phyloP scores from a whole-genome alignment of 2,797 vertebrate species.

The Emydoidea blandingii region DNA sequence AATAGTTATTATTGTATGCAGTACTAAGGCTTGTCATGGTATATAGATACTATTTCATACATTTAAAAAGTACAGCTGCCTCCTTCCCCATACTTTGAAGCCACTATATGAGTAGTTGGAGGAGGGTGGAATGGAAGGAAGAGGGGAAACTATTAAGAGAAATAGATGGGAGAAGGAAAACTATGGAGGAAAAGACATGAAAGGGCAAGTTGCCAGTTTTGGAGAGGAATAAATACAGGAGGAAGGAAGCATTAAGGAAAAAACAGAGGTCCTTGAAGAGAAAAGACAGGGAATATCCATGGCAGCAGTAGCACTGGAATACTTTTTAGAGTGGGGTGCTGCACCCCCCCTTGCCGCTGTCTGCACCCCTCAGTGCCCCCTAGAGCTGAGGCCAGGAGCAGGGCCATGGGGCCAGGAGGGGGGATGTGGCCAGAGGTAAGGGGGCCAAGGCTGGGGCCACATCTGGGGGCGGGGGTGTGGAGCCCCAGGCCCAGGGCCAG shows the following conservation, averaged over 20 bases:
- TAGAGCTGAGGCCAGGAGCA: no score
- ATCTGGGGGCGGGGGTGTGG: no score
- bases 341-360: no score
- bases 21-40: neutral
- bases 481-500: no score
- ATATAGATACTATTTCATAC: neutral
- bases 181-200: neutral
- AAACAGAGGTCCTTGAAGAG: neutral
- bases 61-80: neutral
- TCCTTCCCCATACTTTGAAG: neutral
- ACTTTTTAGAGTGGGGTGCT: no score
- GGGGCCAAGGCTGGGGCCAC: no score
- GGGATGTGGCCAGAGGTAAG: no score
- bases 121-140: neutral
- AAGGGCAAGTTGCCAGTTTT: neutral
- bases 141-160: neutral
- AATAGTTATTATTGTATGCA: neutral
- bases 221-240: neutral
- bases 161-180: neutral
- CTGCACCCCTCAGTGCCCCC: no score
- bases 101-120: neutral
- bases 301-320: neutral
- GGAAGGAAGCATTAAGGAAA: constrained; percentile 8
- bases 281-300: neutral
- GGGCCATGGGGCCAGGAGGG: no score